These are phyloP conservation scores for Acrossocheilus fasciatus DNA, from an alignment of 2,797 vertebrate species.

Conservation along the genomic window DNA sequence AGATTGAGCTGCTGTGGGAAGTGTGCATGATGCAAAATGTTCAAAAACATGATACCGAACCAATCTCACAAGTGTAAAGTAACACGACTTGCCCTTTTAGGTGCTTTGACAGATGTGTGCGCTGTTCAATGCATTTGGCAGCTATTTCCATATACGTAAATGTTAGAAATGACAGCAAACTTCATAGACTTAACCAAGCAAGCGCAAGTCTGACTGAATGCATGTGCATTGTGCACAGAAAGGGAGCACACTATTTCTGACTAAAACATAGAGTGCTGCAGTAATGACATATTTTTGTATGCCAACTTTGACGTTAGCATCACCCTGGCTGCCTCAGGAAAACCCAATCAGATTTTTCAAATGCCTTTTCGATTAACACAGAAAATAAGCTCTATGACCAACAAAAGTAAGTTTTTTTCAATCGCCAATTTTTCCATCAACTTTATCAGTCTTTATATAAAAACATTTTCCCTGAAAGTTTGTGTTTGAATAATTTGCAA, in stretches of 20 bases:
- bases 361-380: not conserved
- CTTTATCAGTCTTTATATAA: not conserved
- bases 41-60: not conserved
- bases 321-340: not conserved
- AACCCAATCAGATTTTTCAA: not conserved
- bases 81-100: not conserved
- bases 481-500: not conserved
- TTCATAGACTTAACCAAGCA: not conserved
- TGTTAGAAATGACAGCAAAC: not conserved
- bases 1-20: not conserved
- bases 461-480: too few relatives aligned
- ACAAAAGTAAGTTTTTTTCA: not conserved
- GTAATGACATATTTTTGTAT: not conserved
- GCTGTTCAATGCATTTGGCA: not conserved
- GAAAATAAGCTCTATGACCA: not conserved
- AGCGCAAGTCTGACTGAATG: not conserved
- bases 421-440: not conserved
- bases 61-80: not conserved
- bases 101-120: not conserved
- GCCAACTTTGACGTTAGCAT: not conserved
- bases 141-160: not conserved
- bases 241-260: not conserved
- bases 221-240: conserved; percentile 5
- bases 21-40: not conserved
- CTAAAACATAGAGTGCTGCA: not conserved